Conservation (phyloP, 2,113 vertebrate species). For the Sinocyclocheilus anophthalmus region DNA sequence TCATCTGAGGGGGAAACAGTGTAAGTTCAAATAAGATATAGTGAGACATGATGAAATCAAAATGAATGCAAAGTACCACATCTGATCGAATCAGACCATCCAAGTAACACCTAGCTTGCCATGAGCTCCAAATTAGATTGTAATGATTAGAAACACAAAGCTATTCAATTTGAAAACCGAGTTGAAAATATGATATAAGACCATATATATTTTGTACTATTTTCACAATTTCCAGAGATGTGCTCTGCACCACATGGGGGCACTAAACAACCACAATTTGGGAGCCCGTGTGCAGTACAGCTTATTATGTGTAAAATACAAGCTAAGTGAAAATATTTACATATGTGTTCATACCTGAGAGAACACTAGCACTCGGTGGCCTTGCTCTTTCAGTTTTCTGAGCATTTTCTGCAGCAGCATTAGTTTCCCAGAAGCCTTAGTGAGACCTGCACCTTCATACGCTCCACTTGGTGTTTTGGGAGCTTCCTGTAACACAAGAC, state of each 20-base stretch:
- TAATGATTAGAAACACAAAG: slow-evolving; percentile 3
- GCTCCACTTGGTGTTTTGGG: slow-evolving; percentile 90
- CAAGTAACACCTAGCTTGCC: neutral
- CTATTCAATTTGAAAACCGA: neutral
- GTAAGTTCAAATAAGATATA: neutral
- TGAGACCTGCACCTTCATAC: slow-evolving; percentile 89
- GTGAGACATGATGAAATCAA: neutral
- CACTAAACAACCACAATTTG: neutral
- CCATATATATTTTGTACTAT: neutral
- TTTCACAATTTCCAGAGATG: neutral
- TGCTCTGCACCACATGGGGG: neutral
- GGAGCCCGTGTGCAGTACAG: neutral
- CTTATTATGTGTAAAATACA: neutral
- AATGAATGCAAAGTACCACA: neutral
- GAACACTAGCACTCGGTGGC: slow-evolving; percentile 92
- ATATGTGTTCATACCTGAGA: slow-evolving; percentile 81
- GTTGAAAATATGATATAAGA: neutral
- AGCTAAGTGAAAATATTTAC: slow-evolving; percentile 1
- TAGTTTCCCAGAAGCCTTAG: slow-evolving; percentile 91
- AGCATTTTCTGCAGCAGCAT: slow-evolving; percentile 94
- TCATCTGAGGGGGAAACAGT: slow-evolving; percentile 80
- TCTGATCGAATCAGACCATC: neutral
- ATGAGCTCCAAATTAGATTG: neutral
- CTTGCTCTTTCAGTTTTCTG: slow-evolving; percentile 91
- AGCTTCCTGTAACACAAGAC: slow-evolving; percentile 79